A percentile compares a stretch with the other conserved stretches of the same genome.
Evolutionary conservation across 2,113 vertebrate species (phyloP).

Genomic region (Serinus canaria): DNA sequence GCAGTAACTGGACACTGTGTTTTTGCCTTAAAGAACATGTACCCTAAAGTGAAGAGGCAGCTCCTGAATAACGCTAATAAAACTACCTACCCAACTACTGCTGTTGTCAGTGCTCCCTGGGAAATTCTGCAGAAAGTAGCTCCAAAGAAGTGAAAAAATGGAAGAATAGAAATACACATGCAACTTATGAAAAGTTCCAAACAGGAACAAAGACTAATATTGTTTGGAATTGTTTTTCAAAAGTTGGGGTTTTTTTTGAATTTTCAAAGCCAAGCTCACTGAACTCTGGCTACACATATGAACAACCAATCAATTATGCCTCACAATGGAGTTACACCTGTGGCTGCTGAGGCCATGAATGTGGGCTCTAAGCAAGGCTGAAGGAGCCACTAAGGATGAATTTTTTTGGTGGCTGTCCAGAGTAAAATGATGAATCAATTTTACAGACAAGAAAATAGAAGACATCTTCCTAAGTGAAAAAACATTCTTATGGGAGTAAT

Average conservation of each 20-base stretch:
- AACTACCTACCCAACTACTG: neutral
- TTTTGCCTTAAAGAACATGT: neutral
- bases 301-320: neutral
- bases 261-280: neutral
- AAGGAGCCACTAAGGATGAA: neutral
- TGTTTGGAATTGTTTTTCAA: neutral
- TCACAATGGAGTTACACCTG: neutral
- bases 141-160: neutral
- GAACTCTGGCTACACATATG: neutral
- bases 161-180: neutral
- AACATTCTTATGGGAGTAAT: neutral
- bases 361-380: neutral
- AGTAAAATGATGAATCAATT: neutral
- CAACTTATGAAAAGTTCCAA: neutral
- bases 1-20: neutral
- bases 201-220: neutral
- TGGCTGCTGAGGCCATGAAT: neutral
- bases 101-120: neutral
- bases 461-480: neutral
- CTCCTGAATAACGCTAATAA: neutral
- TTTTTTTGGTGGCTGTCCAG: neutral
- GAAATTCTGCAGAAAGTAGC: neutral
- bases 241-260: neutral
- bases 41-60: neutral
- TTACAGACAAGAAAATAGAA: neutral